phyloP scores from a whole-genome alignment of 2,113 vertebrate species.

The Platichthys stellatus region DNA sequence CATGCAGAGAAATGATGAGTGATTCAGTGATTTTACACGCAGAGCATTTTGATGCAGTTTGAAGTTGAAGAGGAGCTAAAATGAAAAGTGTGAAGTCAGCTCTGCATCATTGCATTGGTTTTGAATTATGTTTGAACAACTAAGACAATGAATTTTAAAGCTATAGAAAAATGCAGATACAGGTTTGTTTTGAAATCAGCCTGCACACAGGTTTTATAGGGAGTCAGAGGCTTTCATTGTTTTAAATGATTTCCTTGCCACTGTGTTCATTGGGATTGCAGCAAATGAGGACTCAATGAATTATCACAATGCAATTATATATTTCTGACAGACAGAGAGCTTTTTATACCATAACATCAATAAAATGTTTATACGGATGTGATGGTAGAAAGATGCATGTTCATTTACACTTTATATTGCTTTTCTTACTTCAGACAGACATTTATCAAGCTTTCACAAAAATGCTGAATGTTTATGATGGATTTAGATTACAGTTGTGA shows the following conservation, averaged over 20 bases:
- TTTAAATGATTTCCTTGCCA: slow-evolving; percentile 26
- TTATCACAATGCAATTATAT: slow-evolving; percentile 18
- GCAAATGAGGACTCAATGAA: slow-evolving; percentile 12
- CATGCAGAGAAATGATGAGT: neutral
- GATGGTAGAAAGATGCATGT: neutral
- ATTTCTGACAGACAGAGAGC: neutral
- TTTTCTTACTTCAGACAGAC: slow-evolving; percentile 13
- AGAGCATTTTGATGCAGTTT: neutral
- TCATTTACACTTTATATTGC: slow-evolving; percentile 20
- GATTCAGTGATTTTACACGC: neutral
- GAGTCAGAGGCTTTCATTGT: neutral
- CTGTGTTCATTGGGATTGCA: slow-evolving; percentile 26
- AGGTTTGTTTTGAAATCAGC: neutral
- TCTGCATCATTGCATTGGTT: neutral
- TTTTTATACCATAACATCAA: slow-evolving; percentile 6
- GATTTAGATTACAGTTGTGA: slow-evolving; percentile 9
- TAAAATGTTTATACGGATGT: neutral
- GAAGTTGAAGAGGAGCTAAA: too few species aligned
- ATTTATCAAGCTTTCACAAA: slow-evolving; percentile 9
- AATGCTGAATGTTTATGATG: neutral
- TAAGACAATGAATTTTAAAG: neutral
- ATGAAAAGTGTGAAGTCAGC: neutral
- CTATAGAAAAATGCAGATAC: neutral
- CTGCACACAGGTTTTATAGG: neutral
- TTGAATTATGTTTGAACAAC: neutral